Conservation (phyloP, 2,113 vertebrate species). For the Fulmarus glacialis region DNA sequence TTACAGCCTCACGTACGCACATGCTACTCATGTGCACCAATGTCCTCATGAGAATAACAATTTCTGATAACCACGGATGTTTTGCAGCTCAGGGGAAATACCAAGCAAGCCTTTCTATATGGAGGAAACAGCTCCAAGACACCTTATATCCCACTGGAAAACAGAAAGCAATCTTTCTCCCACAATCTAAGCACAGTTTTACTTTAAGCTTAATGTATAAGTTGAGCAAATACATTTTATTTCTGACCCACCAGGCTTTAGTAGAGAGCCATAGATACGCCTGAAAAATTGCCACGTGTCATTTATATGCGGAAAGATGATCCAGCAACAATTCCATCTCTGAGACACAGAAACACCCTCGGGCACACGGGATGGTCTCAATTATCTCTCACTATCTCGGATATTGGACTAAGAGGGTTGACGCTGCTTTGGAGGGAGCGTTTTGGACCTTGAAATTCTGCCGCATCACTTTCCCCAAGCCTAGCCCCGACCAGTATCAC, state of each 20-base stretch:
- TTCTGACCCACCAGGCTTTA: background rate
- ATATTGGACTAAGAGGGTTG: constrained; percentile 1
- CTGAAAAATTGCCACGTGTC: constrained; percentile 11
- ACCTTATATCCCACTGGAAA: background rate
- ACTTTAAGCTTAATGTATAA: background rate
- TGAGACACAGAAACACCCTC: background rate
- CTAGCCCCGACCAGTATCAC: background rate
- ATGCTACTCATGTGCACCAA: background rate
- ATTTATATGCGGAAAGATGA: constrained; percentile 30
- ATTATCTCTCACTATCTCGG: constrained; percentile 28
- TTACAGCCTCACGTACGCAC: background rate
- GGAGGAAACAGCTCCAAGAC: background rate
- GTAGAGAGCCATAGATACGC: background rate
- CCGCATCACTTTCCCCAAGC: background rate
- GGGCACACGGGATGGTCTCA: constrained; percentile 17
- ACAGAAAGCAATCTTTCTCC: background rate
- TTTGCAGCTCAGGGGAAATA: background rate
- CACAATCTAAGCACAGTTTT: background rate
- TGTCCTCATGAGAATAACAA: background rate
- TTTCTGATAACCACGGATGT: background rate
- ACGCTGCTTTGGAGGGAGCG: background rate
- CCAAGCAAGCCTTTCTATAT: constrained; percentile 5
- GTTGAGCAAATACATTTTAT: background rate
- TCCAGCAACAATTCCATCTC: background rate
- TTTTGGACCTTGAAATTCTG: background rate